phyloP scores from a whole-genome alignment of 2,113 vertebrate genomes.

The Sinocyclocheilus anshuiensis region DNA sequence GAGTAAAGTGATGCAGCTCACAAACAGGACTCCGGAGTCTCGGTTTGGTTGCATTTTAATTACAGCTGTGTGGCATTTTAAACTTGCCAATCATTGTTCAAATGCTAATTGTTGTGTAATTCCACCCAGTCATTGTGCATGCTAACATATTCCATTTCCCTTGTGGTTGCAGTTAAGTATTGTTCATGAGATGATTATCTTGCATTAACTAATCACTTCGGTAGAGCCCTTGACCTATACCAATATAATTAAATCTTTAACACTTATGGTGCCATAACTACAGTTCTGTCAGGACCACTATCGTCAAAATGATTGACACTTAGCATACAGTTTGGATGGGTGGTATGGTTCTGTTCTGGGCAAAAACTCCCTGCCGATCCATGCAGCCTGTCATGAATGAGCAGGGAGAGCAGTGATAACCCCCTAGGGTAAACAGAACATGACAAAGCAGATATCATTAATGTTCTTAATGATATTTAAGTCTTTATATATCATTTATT shows the following conservation, averaged over 20 bases:
- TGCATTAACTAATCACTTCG: conserved; percentile 32
- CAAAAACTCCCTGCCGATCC: no score
- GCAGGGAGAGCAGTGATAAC: no score
- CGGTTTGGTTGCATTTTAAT: conserved; percentile 50
- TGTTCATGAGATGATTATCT: conserved; percentile 33
- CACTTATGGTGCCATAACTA: not conserved
- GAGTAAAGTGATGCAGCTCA: conserved; percentile 11
- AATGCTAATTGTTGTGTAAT: conserved; percentile 48
- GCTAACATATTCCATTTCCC: conserved; percentile 50
- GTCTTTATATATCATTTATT: no score
- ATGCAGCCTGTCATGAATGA: no score
- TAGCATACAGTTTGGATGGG: no score
- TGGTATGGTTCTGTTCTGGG: no score
- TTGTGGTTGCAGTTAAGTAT: conserved; percentile 32
- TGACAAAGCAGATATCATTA: no score
- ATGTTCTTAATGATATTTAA: no score
- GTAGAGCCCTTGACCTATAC: conserved; percentile 50
- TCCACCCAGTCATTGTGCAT: conserved; percentile 44
- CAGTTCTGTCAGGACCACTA: not conserved
- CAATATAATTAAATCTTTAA: conserved; percentile 47
- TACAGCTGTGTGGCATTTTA: conserved; percentile 43
- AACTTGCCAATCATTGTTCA: conserved; percentile 35
- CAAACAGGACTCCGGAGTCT: conserved; percentile 22
- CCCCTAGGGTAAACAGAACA: no score
- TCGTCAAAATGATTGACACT: no score